These are phyloP conservation scores for Oncorhynchus keta DNA, from an alignment of 2,113 vertebrate genomes.

Conservation along the genomic window DNA sequence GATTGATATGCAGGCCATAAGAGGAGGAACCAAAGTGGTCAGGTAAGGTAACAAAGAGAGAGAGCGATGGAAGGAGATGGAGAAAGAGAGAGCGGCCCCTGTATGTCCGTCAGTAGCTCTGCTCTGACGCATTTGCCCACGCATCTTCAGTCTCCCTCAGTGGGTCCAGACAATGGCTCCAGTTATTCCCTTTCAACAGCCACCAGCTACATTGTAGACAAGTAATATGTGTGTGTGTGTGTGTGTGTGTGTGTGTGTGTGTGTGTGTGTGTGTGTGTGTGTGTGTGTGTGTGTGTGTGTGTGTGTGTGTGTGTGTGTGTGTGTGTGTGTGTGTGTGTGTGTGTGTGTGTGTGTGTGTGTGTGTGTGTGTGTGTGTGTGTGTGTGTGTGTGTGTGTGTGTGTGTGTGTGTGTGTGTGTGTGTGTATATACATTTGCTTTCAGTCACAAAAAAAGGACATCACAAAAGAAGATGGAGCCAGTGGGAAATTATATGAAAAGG, in stretches of 20 bases:
- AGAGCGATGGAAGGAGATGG: not conserved
- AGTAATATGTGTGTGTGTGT: no score
- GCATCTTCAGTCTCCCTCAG: constrained; percentile 13
- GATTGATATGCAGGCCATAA: constrained; percentile 85
- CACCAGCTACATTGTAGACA: not conserved
- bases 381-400: no score
- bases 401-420: no score
- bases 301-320: not conserved
- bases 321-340: no score
- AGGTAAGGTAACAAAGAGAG: constrained; percentile 76
- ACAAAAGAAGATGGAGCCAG: not conserved
- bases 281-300: not conserved
- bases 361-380: no score
- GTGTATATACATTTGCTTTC: constrained; percentile 4
- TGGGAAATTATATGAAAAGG: constrained; percentile 9
- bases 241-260: not conserved
- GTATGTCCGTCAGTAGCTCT: not conserved
- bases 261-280: not conserved
- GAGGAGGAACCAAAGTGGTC: constrained; percentile 80
- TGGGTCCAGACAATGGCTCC: constrained; percentile 34
- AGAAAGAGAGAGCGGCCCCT: not conserved
- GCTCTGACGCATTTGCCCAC: constrained; percentile 6
- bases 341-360: no score
- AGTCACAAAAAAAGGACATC: constrained; percentile 9
- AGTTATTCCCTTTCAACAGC: constrained; percentile 19